These are phyloP conservation scores for Cariama cristata DNA, from an alignment of 2,113 vertebrate genomes.

Conservation along the genomic window DNA sequence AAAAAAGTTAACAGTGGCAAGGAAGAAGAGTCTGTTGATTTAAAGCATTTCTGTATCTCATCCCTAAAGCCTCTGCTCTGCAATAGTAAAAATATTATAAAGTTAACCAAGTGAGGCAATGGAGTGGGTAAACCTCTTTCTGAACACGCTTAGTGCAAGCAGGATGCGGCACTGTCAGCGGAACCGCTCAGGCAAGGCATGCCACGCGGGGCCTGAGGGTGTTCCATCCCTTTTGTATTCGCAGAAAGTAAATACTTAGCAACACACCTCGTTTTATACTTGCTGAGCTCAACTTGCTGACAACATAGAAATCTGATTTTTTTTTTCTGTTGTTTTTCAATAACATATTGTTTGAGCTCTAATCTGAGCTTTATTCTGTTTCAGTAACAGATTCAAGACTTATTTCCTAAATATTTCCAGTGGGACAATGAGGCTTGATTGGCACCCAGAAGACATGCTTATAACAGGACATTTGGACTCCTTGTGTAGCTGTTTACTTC, in stretches of 20 bases:
- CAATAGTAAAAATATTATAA: accelerated
- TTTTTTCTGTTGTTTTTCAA: background rate
- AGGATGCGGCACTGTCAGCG: accelerated
- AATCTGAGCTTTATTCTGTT: background rate
- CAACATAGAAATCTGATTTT: background rate
- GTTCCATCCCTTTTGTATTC: background rate
- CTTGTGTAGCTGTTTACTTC: background rate
- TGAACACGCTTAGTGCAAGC: accelerated
- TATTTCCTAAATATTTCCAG: background rate
- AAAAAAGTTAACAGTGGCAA: background rate
- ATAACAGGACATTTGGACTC: background rate
- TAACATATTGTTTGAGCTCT: background rate
- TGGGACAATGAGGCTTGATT: background rate
- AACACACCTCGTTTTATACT: background rate
- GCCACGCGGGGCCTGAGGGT: background rate
- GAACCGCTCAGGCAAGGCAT: background rate
- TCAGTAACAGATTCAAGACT: background rate
- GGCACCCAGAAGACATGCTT: background rate
- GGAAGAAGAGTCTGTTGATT: background rate
- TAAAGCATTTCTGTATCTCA: background rate
- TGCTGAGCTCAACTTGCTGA: background rate
- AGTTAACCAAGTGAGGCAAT: accelerated
- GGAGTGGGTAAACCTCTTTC: background rate
- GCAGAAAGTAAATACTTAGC: background rate
- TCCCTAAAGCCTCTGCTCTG: background rate